Evolutionary conservation across 2,113 vertebrate species (phyloP).

Genomic region (Psophia crepitans): DNA sequence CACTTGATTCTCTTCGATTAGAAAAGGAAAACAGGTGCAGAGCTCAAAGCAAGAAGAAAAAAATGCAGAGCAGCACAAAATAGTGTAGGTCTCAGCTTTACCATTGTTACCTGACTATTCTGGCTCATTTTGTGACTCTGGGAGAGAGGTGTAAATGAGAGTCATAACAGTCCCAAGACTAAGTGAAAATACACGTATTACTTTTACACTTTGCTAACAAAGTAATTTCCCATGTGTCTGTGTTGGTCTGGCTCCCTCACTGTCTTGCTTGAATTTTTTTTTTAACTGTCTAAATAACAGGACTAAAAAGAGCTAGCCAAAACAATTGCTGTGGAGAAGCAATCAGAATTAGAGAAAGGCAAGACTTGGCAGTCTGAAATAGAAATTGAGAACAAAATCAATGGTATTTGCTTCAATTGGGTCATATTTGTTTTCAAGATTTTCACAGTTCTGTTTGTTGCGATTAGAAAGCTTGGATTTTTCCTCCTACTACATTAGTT

Average conservation of each 20-base stretch:
- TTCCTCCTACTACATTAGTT: not conserved
- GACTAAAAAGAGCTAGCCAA: constrained; percentile 2
- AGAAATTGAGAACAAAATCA: constrained; percentile 16
- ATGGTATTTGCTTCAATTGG: constrained; percentile 21
- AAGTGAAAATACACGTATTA: not conserved
- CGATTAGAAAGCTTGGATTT: not conserved
- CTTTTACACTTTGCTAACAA: not conserved
- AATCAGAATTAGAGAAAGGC: constrained; percentile 28
- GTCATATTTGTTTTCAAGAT: constrained; percentile 37
- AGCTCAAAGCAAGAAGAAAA: not conserved
- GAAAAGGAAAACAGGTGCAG: not conserved
- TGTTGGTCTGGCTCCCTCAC: not conserved
- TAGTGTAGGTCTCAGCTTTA: not conserved
- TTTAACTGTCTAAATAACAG: not conserved
- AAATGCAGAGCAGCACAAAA: not conserved
- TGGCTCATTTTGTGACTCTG: not conserved
- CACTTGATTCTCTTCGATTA: not conserved
- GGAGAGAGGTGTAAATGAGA: not conserved
- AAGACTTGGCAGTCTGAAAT: constrained; percentile 10
- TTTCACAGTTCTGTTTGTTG: not conserved
- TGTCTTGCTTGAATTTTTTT: not conserved
- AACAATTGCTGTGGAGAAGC: constrained; percentile 53
- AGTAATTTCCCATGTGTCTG: not conserved
- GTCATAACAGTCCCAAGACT: not conserved
- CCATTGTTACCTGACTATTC: not conserved